Evolutionary conservation across 2,113 vertebrate genomes (phyloP), one percentile per base, ranked within the genome.

Genomic region (Grantiella picta): DNA sequence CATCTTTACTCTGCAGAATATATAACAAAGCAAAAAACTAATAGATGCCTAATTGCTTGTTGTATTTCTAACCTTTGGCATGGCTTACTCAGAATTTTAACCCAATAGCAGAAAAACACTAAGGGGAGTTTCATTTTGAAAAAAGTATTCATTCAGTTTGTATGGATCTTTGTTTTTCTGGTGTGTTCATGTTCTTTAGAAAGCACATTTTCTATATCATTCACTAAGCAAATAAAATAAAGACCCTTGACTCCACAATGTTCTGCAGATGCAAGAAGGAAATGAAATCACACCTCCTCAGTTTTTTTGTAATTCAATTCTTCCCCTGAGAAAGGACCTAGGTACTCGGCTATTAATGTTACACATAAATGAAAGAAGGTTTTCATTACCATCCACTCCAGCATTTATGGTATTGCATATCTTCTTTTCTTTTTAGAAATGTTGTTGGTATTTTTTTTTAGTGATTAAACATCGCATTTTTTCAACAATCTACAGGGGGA

Each of bases 251-350:
- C 73, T 86, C 45, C 45, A 53, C 45, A 70, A 12, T 64, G 40
- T 79, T 89, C 73, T 92, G 88, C 65, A 80, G 45, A 85, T 76
- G 47, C 49, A 75, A 82, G 79, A 95, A 84, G 45, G 38, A 95
- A 95, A 95, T 77, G 36, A 90, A 95, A 92, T 95, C 57, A 77
- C 70, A 95, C 59, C 54, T 92, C 61, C 81, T 95, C 65, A 24
- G 47, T 12, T 60, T 84, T 89, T 94, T 95, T 92, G 61, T 84
- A 83, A 91, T 82, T 84, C 53, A 82, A 65, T 92, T 92, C 59
- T 72, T 82, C 69, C 61, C 50, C 36, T 38, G 70, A 91, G 61
- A 61, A 88, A 89, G 40, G 49, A 84, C 65, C 63, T 76, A 89
- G 4, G 15, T 57, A 71, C 42, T 87, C 61, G 73, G n/a, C 22